These are phyloP conservation scores for Tyria jacobaeae DNA, from an alignment of 2,888 invertebrate genomes.

Conservation along the genomic window DNA sequence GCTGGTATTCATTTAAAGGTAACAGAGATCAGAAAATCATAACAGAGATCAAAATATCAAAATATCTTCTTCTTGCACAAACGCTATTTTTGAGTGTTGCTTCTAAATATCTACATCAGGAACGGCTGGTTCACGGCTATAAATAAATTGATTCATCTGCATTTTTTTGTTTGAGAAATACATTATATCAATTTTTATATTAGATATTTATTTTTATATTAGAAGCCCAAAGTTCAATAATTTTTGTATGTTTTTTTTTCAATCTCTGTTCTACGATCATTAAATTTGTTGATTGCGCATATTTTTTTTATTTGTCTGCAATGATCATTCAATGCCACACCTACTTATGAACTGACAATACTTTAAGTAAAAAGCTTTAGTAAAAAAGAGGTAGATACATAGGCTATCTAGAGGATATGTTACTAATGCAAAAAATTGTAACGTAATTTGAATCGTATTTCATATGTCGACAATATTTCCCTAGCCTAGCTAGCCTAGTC, in stretches of 20 bases:
- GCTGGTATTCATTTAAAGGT: not conserved
- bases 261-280: not conserved
- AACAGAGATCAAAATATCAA: no score
- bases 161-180: constrained; percentile 17
- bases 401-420: not conserved
- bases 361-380: not conserved
- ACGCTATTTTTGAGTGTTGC: not conserved
- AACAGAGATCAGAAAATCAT: no score
- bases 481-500: no score
- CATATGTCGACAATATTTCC: no score
- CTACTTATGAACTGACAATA: not conserved
- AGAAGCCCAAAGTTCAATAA: not conserved
- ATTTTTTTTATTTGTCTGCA: not conserved
- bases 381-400: not conserved
- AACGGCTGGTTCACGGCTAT: constrained; percentile 22
- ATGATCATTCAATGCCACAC: no score
- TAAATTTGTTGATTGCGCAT: not conserved
- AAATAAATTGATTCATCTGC: constrained; percentile 30
- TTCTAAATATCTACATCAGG: not conserved
- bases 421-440: not conserved
- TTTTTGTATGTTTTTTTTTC: not conserved
- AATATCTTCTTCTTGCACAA: not conserved
- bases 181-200: constrained; percentile 23
- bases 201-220: no score
- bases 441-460: no score